phyloP scores from a whole-genome alignment of 2,113 vertebrate species.

The Trogon melanurus region DNA sequence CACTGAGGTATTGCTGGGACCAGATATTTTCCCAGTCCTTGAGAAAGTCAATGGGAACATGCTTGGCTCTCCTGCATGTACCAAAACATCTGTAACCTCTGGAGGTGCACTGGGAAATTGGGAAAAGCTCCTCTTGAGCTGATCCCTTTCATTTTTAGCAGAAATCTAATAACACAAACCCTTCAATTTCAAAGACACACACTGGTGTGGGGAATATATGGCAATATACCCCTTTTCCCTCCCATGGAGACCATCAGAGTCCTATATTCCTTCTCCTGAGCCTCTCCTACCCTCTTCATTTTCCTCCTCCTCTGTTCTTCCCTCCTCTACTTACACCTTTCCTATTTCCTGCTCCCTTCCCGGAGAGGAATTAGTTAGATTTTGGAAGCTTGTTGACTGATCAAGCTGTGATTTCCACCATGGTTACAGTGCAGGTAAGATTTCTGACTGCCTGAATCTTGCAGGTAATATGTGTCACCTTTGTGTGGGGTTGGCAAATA shows the following conservation, averaged over 20 bases:
- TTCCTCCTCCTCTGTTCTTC: neutral
- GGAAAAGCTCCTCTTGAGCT: neutral
- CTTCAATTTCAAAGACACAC: neutral
- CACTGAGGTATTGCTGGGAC: neutral
- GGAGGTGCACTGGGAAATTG: fast-evolving
- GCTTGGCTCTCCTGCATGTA: fast-evolving
- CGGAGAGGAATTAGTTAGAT: fast-evolving
- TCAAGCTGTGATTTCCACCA: neutral
- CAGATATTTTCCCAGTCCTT: neutral
- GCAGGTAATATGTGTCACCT: neutral
- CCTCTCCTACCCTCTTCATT: neutral
- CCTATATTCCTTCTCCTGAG: fast-evolving
- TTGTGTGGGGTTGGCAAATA: neutral
- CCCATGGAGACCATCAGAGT: fast-evolving
- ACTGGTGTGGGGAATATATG: neutral
- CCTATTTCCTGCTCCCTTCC: neutral
- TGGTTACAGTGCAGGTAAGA: fast-evolving
- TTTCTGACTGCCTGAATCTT: neutral
- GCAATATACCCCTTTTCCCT: neutral
- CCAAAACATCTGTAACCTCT: fast-evolving
- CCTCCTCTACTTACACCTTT: neutral
- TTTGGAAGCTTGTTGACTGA: neutral
- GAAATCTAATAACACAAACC: neutral
- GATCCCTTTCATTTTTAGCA: neutral
- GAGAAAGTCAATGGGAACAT: neutral